phyloP scores from a whole-genome alignment of 2,113 vertebrate species.

The Cephalopholis sonnerati region DNA sequence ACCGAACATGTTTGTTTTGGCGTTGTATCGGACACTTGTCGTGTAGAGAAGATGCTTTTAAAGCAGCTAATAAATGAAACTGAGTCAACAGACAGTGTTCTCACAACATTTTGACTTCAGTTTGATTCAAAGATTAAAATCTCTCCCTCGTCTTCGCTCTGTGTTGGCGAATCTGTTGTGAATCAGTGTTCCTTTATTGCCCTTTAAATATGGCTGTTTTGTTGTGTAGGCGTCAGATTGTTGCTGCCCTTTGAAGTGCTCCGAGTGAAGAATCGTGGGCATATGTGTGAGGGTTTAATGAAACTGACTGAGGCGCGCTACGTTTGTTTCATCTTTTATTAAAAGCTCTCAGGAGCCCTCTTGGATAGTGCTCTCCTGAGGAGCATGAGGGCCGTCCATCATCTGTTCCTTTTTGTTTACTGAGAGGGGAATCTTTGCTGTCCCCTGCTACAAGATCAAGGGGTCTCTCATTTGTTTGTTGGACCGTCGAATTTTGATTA shows the following conservation, averaged over 20 bases:
- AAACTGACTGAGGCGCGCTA: constrained; percentile 54
- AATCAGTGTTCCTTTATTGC: constrained; percentile 71
- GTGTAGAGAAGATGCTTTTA: constrained; percentile 1
- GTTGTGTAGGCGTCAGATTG: constrained; percentile 55
- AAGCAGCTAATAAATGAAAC: constrained; percentile 4
- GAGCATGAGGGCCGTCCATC: constrained; percentile 47
- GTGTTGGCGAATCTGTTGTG: constrained; percentile 49
- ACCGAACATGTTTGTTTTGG: constrained; percentile 8
- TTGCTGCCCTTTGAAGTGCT: constrained; percentile 62
- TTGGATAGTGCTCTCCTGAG: constrained; percentile 21
- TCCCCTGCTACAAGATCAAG: neutral
- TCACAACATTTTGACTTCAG: neutral
- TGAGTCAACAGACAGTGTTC: neutral
- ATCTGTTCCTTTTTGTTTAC: constrained; percentile 48
- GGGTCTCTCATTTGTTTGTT: constrained; percentile 1
- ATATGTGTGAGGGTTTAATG: constrained; percentile 66
- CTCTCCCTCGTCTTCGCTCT: neutral
- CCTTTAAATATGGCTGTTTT: constrained; percentile 61
- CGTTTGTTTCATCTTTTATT: constrained; percentile 51
- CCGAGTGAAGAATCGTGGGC: constrained; percentile 47
- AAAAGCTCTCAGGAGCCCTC: constrained; percentile 57
- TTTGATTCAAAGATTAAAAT: constrained; percentile 32
- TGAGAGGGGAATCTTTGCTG: constrained; percentile 17
- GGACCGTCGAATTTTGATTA: constrained; percentile 7
- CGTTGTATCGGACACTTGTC: neutral